Base-by-base conservation (phyloP, 2,888 invertebrate species). In the Gymnosoma rotundatum region DNA sequence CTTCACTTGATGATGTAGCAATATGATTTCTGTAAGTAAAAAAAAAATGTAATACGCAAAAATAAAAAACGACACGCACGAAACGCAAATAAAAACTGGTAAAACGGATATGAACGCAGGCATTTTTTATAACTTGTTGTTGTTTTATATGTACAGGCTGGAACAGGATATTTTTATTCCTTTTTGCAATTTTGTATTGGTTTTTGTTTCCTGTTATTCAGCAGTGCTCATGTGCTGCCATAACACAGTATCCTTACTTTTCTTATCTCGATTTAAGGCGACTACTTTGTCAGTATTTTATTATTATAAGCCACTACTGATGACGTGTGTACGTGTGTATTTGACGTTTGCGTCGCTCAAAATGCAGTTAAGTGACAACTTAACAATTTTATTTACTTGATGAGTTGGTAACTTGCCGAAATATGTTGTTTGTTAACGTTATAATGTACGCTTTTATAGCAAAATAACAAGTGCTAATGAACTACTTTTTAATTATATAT, bases 321-420 rank as follows among this genome's bases (percentile, higher is more conserved):
- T 78, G 78, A 74, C 70, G 64, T 78, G 58, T 61, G 54, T 74
- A 70, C 64, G 74, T 73, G 60, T 84, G 74, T 54, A 66, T 64
- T 78, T 81, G 84, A 81, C 69, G 54, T 78, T 74, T 78, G 73
- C 66, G 69, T 81, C 64, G 54, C 78, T 66, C 54, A 78, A 81
- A 84, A 58, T 78, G 69, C 61, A 81, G 78, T 66, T 81, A 81
- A 84, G 74, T 81, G 81, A 84, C 78, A 84, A 81, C 80, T 81
- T 81, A 84, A 84, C 78, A 81, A 78, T 78, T 81, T 84, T 74
- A 69, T 42, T 74, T 81, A 74, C 70, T 78, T 56, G 81, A 73
- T 81, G 70, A 69, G 58, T 74, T 78, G 78, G 64, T 73, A 81
- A 48, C 63, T 74, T 70, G 20, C 50, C 42, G 42, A 82, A 70